Evolutionary conservation across 2,888 invertebrate genomes (phyloP), one percentile per base, ranked within the genome.

Genomic region (Lydus trimaculatus): DNA sequence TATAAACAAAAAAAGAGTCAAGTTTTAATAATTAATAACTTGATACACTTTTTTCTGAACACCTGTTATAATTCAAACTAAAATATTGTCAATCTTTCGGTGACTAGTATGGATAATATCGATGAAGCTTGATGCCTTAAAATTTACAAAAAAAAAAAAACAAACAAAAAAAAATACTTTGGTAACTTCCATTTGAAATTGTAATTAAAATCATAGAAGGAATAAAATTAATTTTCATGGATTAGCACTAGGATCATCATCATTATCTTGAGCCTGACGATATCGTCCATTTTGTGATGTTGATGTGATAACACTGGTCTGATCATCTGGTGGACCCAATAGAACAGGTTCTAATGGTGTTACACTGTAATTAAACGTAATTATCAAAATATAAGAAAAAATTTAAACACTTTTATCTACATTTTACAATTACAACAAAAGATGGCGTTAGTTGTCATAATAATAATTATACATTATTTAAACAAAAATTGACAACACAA

Each of bases 261-360:
- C 76, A 1, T 78, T 78, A 48, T 73, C 75, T 1, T 63, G 69
- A 13, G 73, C 72, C 39, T 73, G 72, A 63, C 75, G 72, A 60
- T 72, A 78, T 70, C 78, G 72, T 17, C 71, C 69, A 64, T 74
- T 75, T 66, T 79, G 80, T 7, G 78, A 83, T 4, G 83, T 83
- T 15, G 84, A 83, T 7, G 84, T 84, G 31, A 84, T 84, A 13
- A 84, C 84, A 64, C 82, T 82, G 17, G 83, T 76, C 74, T 84
- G 84, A 71, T 84, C 84, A 62, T 82, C 83, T 43, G 73, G 78
- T 17, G 84, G 81, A 73, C 81, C 82, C 75, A 83, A 82, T 70
- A 75, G 65, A 69, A 87, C 85, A 64, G 88, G 87, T 79, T 90
- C 90, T 79, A 90, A 82, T 71, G 90, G 87, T 76, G 90, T 88